Evolutionary conservation across 2,888 invertebrate genomes (phyloP), one percentile per base, ranked within the genome.

Genomic region (Melanchra persicariae): DNA sequence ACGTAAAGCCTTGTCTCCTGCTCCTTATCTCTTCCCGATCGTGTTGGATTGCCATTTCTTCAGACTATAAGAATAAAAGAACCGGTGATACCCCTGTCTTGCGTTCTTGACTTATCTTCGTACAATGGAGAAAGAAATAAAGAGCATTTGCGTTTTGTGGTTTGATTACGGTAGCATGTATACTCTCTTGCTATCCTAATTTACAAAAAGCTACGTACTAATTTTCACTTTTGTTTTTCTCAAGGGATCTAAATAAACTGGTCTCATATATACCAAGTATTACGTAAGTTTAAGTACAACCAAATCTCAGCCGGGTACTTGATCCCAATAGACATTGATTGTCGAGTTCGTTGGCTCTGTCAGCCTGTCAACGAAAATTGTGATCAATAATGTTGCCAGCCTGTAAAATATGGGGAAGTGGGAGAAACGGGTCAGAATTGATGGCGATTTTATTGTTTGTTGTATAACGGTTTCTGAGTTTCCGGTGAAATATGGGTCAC

Each of bases 401-500:
- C 24, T 61, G 52, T 58, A 69, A 63, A 80, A 80, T 75, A 1
- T 75, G 37, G 60, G 76, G 81, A 77, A 77, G 79, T 52, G 52
- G 43, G 3, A 64, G 59, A 71, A 71, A 43, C 26, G 30, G 63
- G 71, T 67, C 57, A 71, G 24, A 30, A 68, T 68, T 80, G 47
- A 75, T 76, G 60, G 70, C 45, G 9, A 49, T 77, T 81, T 64
- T 81, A 76, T 81, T 68, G 55, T 66, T 77, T 61, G 66, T 61
- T 65, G 57, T 58, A 52, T 34, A 72, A 78, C 62, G 72, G 34
- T 19, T 59, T 10, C 15, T 30, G 54, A 47, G 62, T 78, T 58
- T 51, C 73, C 73, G 58, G 22, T n/a, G 62, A 30, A 40, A 62
- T 75, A 22, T 62, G 7, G 62, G 74, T 49, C 62, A 59, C 17